Conservation (phyloP, 92 coral and sea anemone species). For the Porites evermanni region DNA sequence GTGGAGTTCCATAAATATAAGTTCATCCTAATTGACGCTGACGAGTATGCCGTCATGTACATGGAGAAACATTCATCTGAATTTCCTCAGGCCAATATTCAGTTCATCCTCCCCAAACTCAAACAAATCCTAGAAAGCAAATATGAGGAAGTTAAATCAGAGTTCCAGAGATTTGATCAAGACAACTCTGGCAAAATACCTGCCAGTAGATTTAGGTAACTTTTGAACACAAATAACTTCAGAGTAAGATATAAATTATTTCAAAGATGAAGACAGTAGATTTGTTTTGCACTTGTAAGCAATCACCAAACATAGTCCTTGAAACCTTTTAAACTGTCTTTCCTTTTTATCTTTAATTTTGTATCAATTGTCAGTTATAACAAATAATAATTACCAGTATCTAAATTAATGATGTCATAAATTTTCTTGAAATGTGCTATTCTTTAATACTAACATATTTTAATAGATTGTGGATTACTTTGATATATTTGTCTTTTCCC, state of each 20-base stretch:
- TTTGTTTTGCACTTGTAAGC: too few relatives aligned
- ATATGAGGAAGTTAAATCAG: constrained; percentile 82
- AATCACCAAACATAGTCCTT: too few relatives aligned
- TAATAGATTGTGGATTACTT: not conserved
- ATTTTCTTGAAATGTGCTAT: not conserved
- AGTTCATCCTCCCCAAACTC: constrained; percentile 85
- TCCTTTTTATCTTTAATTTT: too few relatives aligned
- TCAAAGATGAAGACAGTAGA: too few relatives aligned
- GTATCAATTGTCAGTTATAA: too few relatives aligned
- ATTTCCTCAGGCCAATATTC: constrained; percentile 90
- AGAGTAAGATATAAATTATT: too few relatives aligned
- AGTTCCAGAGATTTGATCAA: constrained; percentile 69
- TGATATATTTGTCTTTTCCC: too few relatives aligned
- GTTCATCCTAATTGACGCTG: constrained; percentile 94
- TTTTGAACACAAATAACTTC: not conserved
- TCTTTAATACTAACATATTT: not conserved
- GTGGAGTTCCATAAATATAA: constrained; percentile 87
- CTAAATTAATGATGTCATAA: too few relatives aligned
- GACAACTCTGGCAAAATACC: constrained; percentile 75
- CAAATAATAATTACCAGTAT: too few relatives aligned
- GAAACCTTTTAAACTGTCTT: too few relatives aligned
- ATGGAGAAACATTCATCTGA: constrained; percentile 91
- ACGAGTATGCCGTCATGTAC: constrained; percentile 95
- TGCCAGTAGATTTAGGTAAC: constrained; percentile 81
- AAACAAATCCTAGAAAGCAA: constrained; percentile 79